Percentiles rank a stretch among this genome's conserved stretches.
Evolutionary conservation across 2,797 vertebrate genomes (phyloP).

Genomic region (Petrocephalus schoutedeni): DNA sequence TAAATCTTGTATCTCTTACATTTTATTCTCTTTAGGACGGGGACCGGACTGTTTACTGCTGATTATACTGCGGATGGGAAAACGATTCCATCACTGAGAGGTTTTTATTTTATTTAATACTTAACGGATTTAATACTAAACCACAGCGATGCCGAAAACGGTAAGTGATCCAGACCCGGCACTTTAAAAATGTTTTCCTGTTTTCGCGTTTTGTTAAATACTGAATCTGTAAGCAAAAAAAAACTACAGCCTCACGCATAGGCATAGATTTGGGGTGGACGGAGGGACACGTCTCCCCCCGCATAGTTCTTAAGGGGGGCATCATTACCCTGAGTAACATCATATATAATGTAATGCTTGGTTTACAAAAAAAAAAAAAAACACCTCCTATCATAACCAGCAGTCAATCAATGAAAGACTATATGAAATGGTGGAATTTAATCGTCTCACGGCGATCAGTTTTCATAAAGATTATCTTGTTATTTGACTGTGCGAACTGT

Average conservation of each 20-base stretch:
- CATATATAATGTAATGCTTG: too few species aligned
- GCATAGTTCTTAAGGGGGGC: too few species aligned
- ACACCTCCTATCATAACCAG: too few species aligned
- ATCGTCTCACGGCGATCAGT: too few species aligned
- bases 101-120: neutral
- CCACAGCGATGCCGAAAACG: constrained; percentile 30
- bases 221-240: neutral
- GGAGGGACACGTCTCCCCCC: too few species aligned
- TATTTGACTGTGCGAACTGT: too few species aligned
- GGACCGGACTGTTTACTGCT: neutral
- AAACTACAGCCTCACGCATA: neutral
- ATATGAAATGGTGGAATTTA: too few species aligned
- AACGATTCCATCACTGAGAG: constrained; percentile 14
- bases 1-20: neutral
- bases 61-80: constrained; percentile 16
- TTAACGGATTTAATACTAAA: neutral
- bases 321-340: too few species aligned
- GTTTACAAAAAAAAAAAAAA: too few species aligned
- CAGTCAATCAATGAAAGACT: too few species aligned
- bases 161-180: constrained; percentile 16
- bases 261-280: too few species aligned
- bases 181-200: constrained; percentile 2
- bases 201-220: neutral
- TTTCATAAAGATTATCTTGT: too few species aligned
- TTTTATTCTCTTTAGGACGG: neutral